Evolutionary conservation across 2,888 invertebrate species (phyloP), one percentile per base, ranked within the genome.

Genomic region (Acanthopleura granulata): DNA sequence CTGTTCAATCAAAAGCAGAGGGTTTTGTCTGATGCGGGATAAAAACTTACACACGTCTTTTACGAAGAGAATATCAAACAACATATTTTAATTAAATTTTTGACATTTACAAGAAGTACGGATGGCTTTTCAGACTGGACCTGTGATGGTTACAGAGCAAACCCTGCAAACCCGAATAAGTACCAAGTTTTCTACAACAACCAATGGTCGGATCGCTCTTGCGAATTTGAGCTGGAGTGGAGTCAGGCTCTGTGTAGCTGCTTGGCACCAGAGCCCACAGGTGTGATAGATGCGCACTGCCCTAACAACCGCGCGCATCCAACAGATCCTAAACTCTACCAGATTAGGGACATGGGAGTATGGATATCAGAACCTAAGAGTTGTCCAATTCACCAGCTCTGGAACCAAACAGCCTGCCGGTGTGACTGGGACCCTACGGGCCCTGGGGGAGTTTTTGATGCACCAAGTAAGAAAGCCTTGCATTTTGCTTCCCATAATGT

Each of bases 351-450:
- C 29, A 12, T 18, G 66, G 66, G 66, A 16, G 66, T 66, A 3
- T 66, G 66, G 66, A 16, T 66, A 27, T 12, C 66, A 16, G 25
- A 27, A 14, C 66, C 66, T 3, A 66, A 66, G 25, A 18, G 29
- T 6, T 66, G 66, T 66, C 12, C 12, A 16, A 15, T 27, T 16
- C 15, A 66, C 29, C 22, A 22, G 66, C 66, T 66, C 16, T 66
- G 66, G 66, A 66, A 66, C 66, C 66, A 66, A 27, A 66, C 66
- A 22, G 66, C 12, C 3, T 66, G 66, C 25, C 22, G 66, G 25
- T 66, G 66, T 25, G 66, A 66, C 29, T 66, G 66, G 66, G 66
- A 66, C 25, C 66, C 66, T 6, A 6, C 25, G 22, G 66, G 66
- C 1, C 66, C 66, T 22, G 66, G 66, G 6, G 66, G 22, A 22